Evolutionary conservation across 2,797 vertebrate species (phyloP).

Genomic region (Squalus acanthias): DNA sequence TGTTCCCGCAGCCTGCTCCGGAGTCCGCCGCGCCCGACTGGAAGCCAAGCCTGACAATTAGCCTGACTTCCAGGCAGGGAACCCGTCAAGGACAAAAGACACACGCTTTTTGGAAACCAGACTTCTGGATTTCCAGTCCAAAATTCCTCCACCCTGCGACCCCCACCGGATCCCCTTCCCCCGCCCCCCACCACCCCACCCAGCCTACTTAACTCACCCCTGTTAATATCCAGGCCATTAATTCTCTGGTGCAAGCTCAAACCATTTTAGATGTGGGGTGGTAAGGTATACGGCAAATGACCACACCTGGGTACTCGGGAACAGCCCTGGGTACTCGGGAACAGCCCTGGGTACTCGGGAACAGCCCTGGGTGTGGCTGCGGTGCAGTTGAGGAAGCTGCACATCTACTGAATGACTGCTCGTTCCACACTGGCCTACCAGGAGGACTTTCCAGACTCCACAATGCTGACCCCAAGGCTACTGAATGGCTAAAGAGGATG

Average conservation of each 20-base stretch:
- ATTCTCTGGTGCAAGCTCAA: not conserved
- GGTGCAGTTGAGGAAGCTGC: not conserved
- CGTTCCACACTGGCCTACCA: not conserved
- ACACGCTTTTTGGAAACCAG: too few relatives aligned
- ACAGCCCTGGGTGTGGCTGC: not conserved
- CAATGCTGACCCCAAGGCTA: not conserved
- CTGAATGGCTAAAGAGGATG: not conserved
- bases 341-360: not conserved
- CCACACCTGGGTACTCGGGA: not conserved
- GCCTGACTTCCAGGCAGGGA: too few relatives aligned
- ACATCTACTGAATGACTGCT: not conserved
- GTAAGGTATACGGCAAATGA: not conserved
- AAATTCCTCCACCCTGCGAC: too few relatives aligned
- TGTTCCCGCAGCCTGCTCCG: not conserved
- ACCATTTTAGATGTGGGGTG: not conserved
- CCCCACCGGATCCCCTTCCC: too few relatives aligned
- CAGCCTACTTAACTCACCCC: too few relatives aligned
- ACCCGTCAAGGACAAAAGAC: too few relatives aligned
- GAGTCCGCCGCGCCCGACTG: too few relatives aligned
- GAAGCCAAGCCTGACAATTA: too few relatives aligned
- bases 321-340: not conserved
- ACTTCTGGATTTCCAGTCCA: too few relatives aligned
- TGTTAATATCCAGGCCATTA: too few relatives aligned
- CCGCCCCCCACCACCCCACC: too few relatives aligned
- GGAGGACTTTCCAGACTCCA: not conserved